Percentiles rank a stretch among this genome's conserved stretches.
Conservation (phyloP, 2,113 vertebrate species). For the Rhabdornis inornatus region DNA sequence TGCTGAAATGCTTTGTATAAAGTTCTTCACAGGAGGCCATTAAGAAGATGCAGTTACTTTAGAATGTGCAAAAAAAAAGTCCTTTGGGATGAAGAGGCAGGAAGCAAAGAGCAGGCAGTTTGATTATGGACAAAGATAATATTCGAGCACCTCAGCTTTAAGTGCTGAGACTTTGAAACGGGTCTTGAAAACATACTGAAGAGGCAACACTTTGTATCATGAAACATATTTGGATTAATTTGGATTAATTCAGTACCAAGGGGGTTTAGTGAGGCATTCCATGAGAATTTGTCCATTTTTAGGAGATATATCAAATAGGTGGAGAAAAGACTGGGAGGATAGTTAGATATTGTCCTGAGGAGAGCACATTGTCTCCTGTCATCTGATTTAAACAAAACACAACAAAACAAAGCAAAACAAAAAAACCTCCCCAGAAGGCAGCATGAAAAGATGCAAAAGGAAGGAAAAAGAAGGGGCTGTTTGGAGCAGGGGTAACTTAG, state of each 20-base stretch:
- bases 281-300: not conserved
- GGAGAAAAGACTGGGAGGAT: not conserved
- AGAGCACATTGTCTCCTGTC: not conserved
- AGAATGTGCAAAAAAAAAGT: not conserved
- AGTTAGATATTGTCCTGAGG: not conserved
- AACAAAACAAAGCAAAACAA: not conserved
- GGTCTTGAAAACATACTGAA: not conserved
- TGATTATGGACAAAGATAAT: not conserved
- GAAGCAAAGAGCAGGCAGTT: not conserved
- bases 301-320: not conserved
- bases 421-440: rapidly evolving
- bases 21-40: slow-evolving; percentile 13
- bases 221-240: not conserved
- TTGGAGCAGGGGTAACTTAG: not conserved
- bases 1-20: slow-evolving; percentile 21
- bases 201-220: not conserved
- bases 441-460: not conserved
- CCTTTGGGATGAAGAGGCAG: not conserved
- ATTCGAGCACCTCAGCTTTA: not conserved
- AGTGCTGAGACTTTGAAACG: not conserved
- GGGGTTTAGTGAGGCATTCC: not conserved
- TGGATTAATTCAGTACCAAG: not conserved
- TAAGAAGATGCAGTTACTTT: slow-evolving; percentile 20
- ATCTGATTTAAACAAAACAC: not conserved
- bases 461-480: not conserved